Conservation (phyloP, 2,888 invertebrate species). For the Drosophila ezoana region DNA sequence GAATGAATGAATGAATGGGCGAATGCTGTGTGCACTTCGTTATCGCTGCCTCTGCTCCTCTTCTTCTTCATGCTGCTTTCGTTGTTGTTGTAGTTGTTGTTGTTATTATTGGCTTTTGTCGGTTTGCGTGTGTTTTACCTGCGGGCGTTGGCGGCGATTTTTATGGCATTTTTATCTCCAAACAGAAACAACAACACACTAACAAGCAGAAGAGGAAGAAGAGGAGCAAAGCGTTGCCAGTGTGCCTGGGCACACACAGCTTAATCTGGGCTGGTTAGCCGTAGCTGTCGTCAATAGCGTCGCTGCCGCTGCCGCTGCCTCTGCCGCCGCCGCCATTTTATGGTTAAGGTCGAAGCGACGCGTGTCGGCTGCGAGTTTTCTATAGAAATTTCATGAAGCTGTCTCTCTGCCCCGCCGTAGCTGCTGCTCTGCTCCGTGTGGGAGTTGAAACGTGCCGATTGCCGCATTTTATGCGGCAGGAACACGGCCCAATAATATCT, state of each 20-base stretch:
- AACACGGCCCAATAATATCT: constrained; percentile 38
- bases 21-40: constrained; percentile 66
- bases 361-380: constrained; percentile 29
- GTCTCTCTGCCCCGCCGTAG: constrained; percentile 2
- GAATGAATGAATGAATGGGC: constrained; percentile 44
- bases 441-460: constrained; percentile 72
- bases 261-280: constrained; percentile 44
- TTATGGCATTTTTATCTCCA: constrained; percentile 72
- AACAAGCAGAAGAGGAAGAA: constrained; percentile 5
- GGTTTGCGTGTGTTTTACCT: constrained; percentile 65
- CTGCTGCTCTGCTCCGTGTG: constrained; percentile 20
- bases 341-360: constrained; percentile 62
- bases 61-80: constrained; percentile 13
- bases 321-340: constrained; percentile 66
- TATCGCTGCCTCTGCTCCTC: constrained; percentile 31
- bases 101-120: constrained; percentile 61
- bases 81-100: constrained; percentile 27
- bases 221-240: constrained; percentile 36
- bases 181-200: constrained; percentile 25
- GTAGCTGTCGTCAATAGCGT: constrained; percentile 16
- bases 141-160: constrained; percentile 60
- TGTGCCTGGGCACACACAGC: constrained; percentile 46
- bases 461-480: constrained; percentile 45
- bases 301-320: constrained; percentile 38
- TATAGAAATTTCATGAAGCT: constrained; percentile 48